Percentiles rank a stretch among this genome's conserved stretches.
phyloP scores from a whole-genome alignment of 1,140 invertebrate species.

The Epicauta chinensis region DNA sequence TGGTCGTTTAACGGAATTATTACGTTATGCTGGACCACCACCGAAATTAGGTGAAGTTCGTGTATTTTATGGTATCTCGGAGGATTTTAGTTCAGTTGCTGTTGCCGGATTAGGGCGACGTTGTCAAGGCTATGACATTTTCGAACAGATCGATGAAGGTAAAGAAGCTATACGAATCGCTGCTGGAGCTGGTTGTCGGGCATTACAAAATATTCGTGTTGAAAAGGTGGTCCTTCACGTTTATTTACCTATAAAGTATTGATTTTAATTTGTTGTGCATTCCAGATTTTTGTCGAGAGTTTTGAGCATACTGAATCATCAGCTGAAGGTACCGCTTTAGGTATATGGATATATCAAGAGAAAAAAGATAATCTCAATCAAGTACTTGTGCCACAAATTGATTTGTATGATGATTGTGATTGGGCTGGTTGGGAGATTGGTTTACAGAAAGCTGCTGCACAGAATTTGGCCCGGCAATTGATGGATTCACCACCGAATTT shows the following conservation, averaged over 20 bases:
- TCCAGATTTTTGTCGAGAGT: conserved; percentile 56
- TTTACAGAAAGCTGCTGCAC: conserved; percentile 50
- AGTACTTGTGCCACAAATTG: conserved; percentile 45
- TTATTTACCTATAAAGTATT: no score
- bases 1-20: conserved; percentile 30
- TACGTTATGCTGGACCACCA: conserved; percentile 37
- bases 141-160: conserved; percentile 63
- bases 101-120: conserved; percentile 63
- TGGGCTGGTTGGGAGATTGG: conserved; percentile 52
- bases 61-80: conserved; percentile 57
- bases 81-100: conserved; percentile 55
- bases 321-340: conserved; percentile 62
- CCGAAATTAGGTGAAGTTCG: conserved; percentile 49
- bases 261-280: no score
- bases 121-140: conserved; percentile 54
- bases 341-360: conserved; percentile 60
- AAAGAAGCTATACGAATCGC: conserved; percentile 58
- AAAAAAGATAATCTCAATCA: conserved; percentile 51
- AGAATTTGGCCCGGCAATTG: conserved; percentile 55
- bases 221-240: no score
- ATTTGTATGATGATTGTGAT: conserved; percentile 45
- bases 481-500: conserved; percentile 60
- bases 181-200: conserved; percentile 49
- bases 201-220: conserved; percentile 51
- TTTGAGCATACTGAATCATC: conserved; percentile 68